Evolutionary conservation across 2,113 vertebrate species (phyloP).

Genomic region (Haemorhous mexicanus): DNA sequence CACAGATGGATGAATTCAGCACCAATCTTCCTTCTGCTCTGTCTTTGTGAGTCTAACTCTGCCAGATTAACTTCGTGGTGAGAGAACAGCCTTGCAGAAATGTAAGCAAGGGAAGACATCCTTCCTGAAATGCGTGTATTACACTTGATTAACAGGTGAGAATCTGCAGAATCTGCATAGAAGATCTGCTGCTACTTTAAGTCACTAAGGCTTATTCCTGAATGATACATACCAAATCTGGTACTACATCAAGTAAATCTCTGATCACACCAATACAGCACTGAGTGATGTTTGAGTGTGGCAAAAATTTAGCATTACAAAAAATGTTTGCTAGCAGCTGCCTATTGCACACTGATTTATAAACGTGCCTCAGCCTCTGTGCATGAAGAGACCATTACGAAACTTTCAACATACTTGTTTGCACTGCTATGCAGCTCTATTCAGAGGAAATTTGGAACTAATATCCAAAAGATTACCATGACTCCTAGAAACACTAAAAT

Average conservation of each 20-base stretch:
- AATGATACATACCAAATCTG: not conserved
- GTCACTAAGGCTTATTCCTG: not conserved
- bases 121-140: not conserved
- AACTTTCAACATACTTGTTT: not conserved
- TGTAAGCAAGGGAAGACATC: not conserved
- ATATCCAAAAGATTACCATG: not conserved
- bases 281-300: rapidly evolving
- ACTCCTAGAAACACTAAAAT: not conserved
- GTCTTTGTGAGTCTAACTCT: not conserved
- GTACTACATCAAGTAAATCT: not conserved
- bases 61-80: not conserved
- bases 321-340: not conserved
- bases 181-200: not conserved
- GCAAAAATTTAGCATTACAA: not conserved
- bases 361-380: not conserved
- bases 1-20: not conserved
- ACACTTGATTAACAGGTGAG: not conserved
- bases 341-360: not conserved
- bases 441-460: not conserved
- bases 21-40: not conserved
- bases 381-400: not conserved
- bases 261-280: not conserved
- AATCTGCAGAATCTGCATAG: not conserved
- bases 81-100: not conserved
- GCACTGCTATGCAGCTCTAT: not conserved